Base-by-base conservation (phyloP, 2,888 invertebrate genomes). In the Dasysyrphus tricinctus region DNA sequence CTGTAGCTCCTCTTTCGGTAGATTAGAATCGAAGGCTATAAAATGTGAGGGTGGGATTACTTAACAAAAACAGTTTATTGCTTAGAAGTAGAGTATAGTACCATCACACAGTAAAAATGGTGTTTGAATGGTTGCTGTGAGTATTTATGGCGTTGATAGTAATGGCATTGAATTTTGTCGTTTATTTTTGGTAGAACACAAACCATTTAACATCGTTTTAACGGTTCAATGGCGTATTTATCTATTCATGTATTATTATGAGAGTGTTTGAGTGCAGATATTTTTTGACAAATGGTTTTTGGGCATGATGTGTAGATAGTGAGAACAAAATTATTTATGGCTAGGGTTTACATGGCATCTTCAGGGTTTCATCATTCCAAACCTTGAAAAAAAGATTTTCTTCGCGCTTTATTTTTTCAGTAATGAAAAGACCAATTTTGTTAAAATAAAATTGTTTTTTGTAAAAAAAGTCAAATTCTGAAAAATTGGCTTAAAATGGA, bases 121-220 rank as follows among this genome's bases (percentile, higher is more conserved):
- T 81, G 81, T 59, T 70, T 70, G 44, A 69, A 76, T 80, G 34
- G 59, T 54, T 73, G n/a, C 24, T 24, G 24, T 3, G 44, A 34
- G 37, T 42, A 51, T 59, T 82, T 56, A 57, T 77, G 65, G 32
- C 16, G 34, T 63, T 63, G 16, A 49, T 76, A 63, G 61, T 39
- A 56, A 47, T 32, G 49, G 51, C 57, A 67, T 67, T 49, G 67
- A 49, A 49, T 19, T 47, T 37, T 49, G 16, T 49, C 14, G 39
- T 47, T 67, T 67, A 16, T 24, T 42, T 61, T 24, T 61, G 24
- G 37, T 37, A 37, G 34, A 37, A 37, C 51, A 56, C 56, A 39
- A 37, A 39, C 39, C 39, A 39, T 37, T 59, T 59, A 59, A 39
- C 19, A 14, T 39, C 19, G 39, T 59, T 59, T 59, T 39, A 39